Conservation (phyloP, 64 coral and sea anemone genomes). For the Trachythela sp. region DNA sequence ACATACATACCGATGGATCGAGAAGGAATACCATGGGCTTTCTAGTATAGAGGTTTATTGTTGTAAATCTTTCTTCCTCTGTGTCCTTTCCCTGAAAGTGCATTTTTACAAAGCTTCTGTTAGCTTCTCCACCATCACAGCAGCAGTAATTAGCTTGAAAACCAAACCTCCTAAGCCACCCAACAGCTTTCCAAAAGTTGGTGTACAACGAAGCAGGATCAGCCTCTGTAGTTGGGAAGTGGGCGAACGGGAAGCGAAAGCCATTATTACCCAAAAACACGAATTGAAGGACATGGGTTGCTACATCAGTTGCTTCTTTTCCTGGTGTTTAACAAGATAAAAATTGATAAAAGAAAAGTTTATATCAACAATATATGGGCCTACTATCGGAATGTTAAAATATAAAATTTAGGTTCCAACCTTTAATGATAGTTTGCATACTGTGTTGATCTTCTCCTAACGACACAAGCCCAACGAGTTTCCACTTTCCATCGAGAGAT, state of each 20-base stretch:
- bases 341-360: too few species aligned
- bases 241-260: slow-evolving; percentile 51
- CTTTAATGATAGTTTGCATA: too few species aligned
- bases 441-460: too few species aligned
- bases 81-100: slow-evolving; percentile 46
- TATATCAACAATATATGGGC: too few species aligned
- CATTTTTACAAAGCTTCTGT: slow-evolving; percentile 46
- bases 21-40: slow-evolving; percentile 40
- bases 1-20: slow-evolving; percentile 43
- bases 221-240: slow-evolving; percentile 42
- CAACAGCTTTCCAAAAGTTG: slow-evolving; percentile 36
- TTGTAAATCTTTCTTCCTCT: too few species aligned
- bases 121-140: slow-evolving; percentile 9
- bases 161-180: slow-evolving; percentile 5
- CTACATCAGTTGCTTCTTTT: neutral
- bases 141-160: slow-evolving; percentile 32
- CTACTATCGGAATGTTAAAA: too few species aligned
- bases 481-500: too few species aligned
- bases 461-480: too few species aligned
- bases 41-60: slow-evolving; percentile 46
- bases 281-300: slow-evolving; percentile 49
- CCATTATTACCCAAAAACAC: slow-evolving; percentile 51
- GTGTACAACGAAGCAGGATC: slow-evolving; percentile 31
- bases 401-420: too few species aligned
- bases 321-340: too few species aligned